Conservation (phyloP, 2,888 invertebrate species). For the Hemistola chrysoprasaria region DNA sequence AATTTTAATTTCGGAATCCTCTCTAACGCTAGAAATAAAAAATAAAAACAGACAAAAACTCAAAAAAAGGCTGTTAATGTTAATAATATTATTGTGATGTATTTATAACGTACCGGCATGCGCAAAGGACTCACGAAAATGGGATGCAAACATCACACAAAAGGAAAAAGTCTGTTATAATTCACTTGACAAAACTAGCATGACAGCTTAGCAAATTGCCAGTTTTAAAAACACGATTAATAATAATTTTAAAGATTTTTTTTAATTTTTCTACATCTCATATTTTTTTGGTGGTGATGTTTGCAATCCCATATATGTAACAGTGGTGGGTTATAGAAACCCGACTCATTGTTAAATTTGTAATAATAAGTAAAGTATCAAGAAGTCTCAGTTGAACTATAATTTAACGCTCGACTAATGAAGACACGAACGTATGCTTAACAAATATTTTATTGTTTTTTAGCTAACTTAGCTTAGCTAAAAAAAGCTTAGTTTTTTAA, state of each 20-base stretch:
- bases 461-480: too few relatives aligned
- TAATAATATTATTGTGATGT: conserved; percentile 65
- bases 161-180: too few relatives aligned
- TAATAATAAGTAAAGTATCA: conserved; percentile 46
- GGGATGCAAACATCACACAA: conserved; percentile 10
- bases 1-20: conserved; percentile 22
- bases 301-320: conserved; percentile 13
- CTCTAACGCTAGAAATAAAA: conserved; percentile 37
- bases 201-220: too few relatives aligned
- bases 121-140: conserved; percentile 51
- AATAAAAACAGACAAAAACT: conserved; percentile 51
- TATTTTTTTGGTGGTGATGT: conserved; percentile 15
- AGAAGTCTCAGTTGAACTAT: conserved; percentile 14
- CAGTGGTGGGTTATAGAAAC: conserved; percentile 44
- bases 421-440: too few relatives aligned
- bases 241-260: background rate
- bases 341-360: conserved; percentile 70
- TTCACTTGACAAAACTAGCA: too few relatives aligned
- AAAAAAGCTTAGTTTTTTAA: too few relatives aligned
- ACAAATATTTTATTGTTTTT: too few relatives aligned
- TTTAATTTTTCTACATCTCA: too few relatives aligned
- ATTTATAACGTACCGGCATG: conserved; percentile 64
- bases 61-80: conserved; percentile 70
- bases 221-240: too few relatives aligned
- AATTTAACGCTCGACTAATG: background rate